These are phyloP conservation scores for Monochamus saltuarius DNA, from an alignment of 1,140 invertebrate species.

Conservation along the genomic window DNA sequence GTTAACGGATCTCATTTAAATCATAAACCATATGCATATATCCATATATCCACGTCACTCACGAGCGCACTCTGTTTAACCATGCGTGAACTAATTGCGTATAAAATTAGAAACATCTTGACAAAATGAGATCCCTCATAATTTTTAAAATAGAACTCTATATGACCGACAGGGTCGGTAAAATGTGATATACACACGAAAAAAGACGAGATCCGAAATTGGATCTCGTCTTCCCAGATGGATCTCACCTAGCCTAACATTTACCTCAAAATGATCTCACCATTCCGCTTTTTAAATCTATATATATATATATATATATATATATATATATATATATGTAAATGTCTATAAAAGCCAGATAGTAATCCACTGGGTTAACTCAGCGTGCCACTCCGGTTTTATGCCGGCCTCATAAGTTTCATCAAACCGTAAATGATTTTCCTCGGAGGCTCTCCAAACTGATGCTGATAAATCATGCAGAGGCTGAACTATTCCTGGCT, in stretches of 20 bases:
- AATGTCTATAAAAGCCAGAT: conserved; percentile 7
- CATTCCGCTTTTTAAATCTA: conserved; percentile 13
- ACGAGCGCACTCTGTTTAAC: conserved; percentile 12
- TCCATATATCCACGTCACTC: conserved; percentile 4
- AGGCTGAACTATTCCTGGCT: not conserved
- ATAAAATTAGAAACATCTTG: conserved; percentile 13
- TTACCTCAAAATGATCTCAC: conserved; percentile 10
- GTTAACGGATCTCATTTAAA: conserved; percentile 9
- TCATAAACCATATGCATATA: not conserved
- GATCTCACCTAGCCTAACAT: conserved; percentile 15
- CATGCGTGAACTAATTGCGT: conserved; percentile 11
- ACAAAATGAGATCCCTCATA: conserved; percentile 11
- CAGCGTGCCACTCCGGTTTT: conserved; percentile 2
- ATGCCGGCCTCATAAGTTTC: conserved; percentile 11
- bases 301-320: too few species aligned
- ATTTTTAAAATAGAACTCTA: conserved; percentile 14
- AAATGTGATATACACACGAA: conserved; percentile 15
- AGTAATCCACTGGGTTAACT: conserved; percentile 3
- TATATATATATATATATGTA: too few species aligned
- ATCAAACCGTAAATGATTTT: conserved; percentile 15
- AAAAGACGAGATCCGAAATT: conserved; percentile 16
- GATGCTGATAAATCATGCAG: conserved; percentile 14
- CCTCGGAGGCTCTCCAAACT: conserved; percentile 5
- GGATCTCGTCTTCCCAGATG: conserved; percentile 13
- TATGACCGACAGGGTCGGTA: not conserved